Base-by-base conservation (phyloP, 2,888 invertebrate species). In the Oasisia sp. region DNA sequence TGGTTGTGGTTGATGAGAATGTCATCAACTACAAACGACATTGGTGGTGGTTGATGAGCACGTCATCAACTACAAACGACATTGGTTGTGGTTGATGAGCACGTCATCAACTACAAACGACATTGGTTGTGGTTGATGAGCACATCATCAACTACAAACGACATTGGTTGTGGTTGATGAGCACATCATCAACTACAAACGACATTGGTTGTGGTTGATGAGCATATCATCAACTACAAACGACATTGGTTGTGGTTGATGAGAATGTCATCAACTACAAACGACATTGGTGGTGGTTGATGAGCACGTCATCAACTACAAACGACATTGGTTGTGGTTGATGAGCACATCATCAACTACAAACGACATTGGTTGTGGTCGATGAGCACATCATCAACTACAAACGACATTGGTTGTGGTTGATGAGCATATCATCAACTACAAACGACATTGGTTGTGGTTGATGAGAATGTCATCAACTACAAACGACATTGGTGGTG, bases 371-470 rank as follows among this genome's bases (percentile, higher is more conserved):
- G n/a, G n/a, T n/a, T n/a, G n/a, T n/a, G n/a, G n/a, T n/a, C n/a
- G n/a, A n/a, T 91, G 93, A 94, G 89, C 95, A 4, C 45, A 11
- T 92, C 58, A 58, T 4, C 58, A 58, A 58, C 58, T 58, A 58
- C 58, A 58, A 14, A 58, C 19, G 9, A 58, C 93, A n/a, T n/a
- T n/a, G n/a, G n/a, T n/a, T n/a, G n/a, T n/a, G n/a, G n/a, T n/a
- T n/a, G n/a, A 93, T 91, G 93, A 94, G 89, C 95, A 4, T 38
- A 11, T 92, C 58, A 12, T 58, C 58, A 58, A 58, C 58, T 58
- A 58, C 58, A 58, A 58, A 58, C 19, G 58, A 58, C 93, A 93
- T 91, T n/a, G n/a, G n/a, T n/a, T n/a, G n/a, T n/a, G n/a, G n/a
- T n/a, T n/a, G 93, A 94, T 89, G 94, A 4, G 32, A 11, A 92